A percentile compares a stretch with the other conserved stretches of the same genome.
These are phyloP conservation scores for Coregonus sp. DNA, from an alignment of 2,797 vertebrate genomes.

Conservation along the genomic window DNA sequence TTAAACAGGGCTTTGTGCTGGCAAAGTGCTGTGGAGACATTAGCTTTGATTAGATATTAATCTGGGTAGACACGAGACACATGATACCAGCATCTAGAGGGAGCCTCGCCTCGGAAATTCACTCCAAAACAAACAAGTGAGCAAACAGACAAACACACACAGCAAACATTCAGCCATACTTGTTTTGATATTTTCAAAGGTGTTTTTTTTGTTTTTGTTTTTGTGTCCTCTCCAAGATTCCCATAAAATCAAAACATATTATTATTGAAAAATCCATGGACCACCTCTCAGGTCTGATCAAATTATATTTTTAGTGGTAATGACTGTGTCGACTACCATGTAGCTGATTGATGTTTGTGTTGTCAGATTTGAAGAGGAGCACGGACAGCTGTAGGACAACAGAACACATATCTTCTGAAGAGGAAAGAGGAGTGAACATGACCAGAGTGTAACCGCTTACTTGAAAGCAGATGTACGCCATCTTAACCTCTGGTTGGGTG, in stretches of 20 bases:
- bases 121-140: conserved; percentile 65
- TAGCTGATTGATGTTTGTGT: conserved; percentile 70
- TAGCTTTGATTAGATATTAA: conserved; percentile 87
- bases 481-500: not conserved
- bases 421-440: conserved; percentile 55
- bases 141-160: conserved; percentile 77
- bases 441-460: conserved; percentile 67
- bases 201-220: conserved; percentile 72
- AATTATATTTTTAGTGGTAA: conserved; percentile 76
- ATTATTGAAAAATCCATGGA: conserved; percentile 73
- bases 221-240: conserved; percentile 78
- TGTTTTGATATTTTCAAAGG: conserved; percentile 83
- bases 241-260: conserved; percentile 78
- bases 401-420: conserved; percentile 55
- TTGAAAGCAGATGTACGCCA: not conserved
- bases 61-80: conserved; percentile 72
- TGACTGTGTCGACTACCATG: conserved; percentile 62
- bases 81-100: conserved; percentile 74
- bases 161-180: conserved; percentile 70
- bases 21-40: conserved; percentile 76
- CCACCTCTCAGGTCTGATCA: conserved; percentile 73
- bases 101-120: conserved; percentile 47
- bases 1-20: conserved; percentile 82
- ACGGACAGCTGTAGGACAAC: conserved; percentile 65
- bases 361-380: conserved; percentile 85